Base-by-base conservation (phyloP, 1,140 invertebrate genomes). In the Nomia melanderi region DNA sequence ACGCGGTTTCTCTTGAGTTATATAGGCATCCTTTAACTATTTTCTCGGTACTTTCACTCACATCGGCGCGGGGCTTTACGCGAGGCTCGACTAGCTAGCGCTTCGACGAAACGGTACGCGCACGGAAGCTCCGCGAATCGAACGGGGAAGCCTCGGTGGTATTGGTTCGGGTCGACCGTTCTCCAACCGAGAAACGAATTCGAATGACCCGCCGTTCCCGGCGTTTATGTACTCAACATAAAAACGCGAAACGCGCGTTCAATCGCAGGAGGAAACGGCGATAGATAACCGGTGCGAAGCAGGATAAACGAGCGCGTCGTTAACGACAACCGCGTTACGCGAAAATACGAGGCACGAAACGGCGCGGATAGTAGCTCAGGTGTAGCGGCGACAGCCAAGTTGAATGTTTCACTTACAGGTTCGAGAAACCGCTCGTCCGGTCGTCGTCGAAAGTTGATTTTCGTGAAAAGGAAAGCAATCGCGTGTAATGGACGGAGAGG, bases 11-110 rank as follows among this genome's bases (percentile, higher is more conserved):
- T 77, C 75, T 63, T 20, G 39, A 67, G 57, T 70, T 77, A 27
- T 41, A 39, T 57, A 56, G 64, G 53, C 36, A 50, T 33, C 57
- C 53, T 47, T 77, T 50, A 65, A 75, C 62, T 54, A 80, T 82
- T 64, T 77, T 77, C 72, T 39, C 59, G 78, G 77, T 78, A 80
- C 78, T 82, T 80, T 82, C 80, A 77, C 66, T 64, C 54, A 82
- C 67, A 69, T 20, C 25, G 50, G 25, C 23, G 66, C 54, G 11
- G 66, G 60, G 57, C n/a, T n/a, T n/a, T 11, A 29, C 20, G 8
- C 64, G 56, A 44, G 1, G 27, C 27, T 29, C 2, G n/a, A n/a
- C n/a, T n/a, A n/a, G n/a, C n/a, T n/a, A n/a, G n/a, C 54, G 27
- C 27, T 8, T 41, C 33, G 73, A 67, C 33, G 44, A 75, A n/a